Percentiles rank a stretch among this genome's conserved stretches.
phyloP scores from a whole-genome alignment of 2,888 invertebrate genomes.

The Acleris holmiana region DNA sequence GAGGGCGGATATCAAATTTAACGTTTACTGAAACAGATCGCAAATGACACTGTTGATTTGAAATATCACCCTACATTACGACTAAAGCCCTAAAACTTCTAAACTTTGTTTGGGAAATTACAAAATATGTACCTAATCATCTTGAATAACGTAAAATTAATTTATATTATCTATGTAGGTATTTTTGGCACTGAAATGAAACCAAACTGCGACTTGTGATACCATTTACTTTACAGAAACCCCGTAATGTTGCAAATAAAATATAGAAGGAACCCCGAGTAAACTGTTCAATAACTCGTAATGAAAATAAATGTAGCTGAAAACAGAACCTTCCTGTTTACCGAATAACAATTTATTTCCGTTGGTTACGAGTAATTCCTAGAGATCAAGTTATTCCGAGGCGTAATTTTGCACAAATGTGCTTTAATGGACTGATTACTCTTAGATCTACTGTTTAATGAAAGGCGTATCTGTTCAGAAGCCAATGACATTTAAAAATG shows the following conservation, averaged over 20 bases:
- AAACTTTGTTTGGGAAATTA: too few species aligned
- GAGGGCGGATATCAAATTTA: too few species aligned
- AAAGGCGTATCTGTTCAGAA: not conserved
- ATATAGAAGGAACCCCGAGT: conserved; percentile 50
- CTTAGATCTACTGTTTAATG: conserved; percentile 3
- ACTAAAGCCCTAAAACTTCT: too few species aligned
- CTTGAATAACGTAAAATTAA: too few species aligned
- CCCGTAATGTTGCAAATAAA: conserved; percentile 40
- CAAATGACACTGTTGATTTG: too few species aligned
- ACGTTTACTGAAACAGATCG: too few species aligned
- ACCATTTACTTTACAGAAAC: not conserved
- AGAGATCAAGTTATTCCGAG: conserved; percentile 39
- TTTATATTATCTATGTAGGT: too few species aligned
- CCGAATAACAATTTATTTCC: conserved; percentile 61
- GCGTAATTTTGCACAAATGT: conserved; percentile 20
- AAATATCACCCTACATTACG: too few species aligned
- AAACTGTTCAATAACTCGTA: conserved; percentile 68
- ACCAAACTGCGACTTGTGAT: not conserved
- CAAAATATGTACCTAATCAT: too few species aligned
- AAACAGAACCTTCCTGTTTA: conserved; percentile 66
- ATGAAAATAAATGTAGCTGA: conserved; percentile 73
- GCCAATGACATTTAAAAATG: conserved; percentile 31
- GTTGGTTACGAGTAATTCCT: conserved; percentile 63
- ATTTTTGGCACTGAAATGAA: too few species aligned
- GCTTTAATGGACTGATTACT: conserved; percentile 26